phyloP scores from a whole-genome alignment of 1,140 invertebrate genomes.

The Teleogryllus occipitalis region DNA sequence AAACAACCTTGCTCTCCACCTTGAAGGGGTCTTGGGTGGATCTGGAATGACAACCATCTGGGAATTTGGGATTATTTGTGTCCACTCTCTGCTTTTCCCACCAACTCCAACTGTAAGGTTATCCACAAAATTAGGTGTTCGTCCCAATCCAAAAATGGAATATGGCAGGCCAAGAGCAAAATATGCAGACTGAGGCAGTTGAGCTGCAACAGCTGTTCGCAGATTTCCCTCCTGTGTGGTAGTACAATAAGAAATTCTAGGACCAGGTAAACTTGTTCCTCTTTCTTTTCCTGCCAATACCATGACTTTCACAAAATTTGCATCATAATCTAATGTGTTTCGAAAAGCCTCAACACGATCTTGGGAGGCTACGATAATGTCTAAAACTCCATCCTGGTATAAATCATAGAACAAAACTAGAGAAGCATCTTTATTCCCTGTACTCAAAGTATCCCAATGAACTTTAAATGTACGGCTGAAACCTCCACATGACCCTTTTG shows the following conservation, averaged over 20 bases:
- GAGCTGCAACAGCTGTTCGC: conserved; percentile 66
- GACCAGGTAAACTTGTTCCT: conserved; percentile 67
- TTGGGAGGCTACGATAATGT: conserved; percentile 59
- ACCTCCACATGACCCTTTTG: conserved; percentile 31
- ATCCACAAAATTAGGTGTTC: conserved; percentile 96
- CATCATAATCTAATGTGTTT: conserved; percentile 85
- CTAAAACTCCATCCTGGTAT: conserved; percentile 74
- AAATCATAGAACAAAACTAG: conserved; percentile 91
- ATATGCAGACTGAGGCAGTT: conserved; percentile 87
- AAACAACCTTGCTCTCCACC: conserved; percentile 91
- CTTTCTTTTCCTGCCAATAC: conserved; percentile 62
- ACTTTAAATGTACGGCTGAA: conserved; percentile 64
- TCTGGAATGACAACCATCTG: conserved; percentile 93
- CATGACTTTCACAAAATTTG: conserved; percentile 93
- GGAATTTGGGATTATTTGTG: conserved; percentile 94
- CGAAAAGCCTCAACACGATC: conserved; percentile 65
- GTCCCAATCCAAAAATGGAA: conserved; percentile 88
- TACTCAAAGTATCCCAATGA: conserved; percentile 59
- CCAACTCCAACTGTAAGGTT: conserved; percentile 73
- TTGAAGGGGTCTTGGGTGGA: conserved; percentile 62
- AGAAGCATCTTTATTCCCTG: conserved; percentile 60
- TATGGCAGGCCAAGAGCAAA: conserved; percentile 89
- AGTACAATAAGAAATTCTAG: conserved; percentile 77
- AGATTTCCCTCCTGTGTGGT: conserved; percentile 71
- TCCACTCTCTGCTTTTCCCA: conserved; percentile 60